Conservation (phyloP, 2,797 vertebrate genomes). For the Bovichtus variegatus region DNA sequence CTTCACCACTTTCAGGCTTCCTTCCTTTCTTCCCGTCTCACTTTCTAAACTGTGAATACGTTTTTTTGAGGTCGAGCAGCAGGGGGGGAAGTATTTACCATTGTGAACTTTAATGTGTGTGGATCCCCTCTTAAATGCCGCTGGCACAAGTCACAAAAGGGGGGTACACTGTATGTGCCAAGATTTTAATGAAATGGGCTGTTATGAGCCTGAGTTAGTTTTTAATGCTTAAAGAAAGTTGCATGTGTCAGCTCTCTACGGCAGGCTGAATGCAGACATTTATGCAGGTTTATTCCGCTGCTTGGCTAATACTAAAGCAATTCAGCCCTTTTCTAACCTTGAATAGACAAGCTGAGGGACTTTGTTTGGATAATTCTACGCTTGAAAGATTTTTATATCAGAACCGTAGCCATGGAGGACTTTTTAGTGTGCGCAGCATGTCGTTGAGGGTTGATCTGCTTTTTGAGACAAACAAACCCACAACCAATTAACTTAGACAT, state of each 20-base stretch:
- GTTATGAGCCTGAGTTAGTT: conserved; percentile 50
- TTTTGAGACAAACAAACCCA: conserved; percentile 32
- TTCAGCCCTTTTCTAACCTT: conserved; percentile 38
- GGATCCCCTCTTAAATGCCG: conserved; percentile 52
- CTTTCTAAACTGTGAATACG: not conserved
- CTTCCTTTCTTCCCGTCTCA: not conserved
- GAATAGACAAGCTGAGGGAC: conserved; percentile 26
- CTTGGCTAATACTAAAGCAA: conserved; percentile 24
- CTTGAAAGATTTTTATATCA: conserved; percentile 17
- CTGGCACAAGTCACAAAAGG: conserved; percentile 37
- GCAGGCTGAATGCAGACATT: conserved; percentile 37
- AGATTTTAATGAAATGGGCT: conserved; percentile 68
- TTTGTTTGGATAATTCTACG: conserved; percentile 16
- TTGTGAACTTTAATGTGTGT: conserved; percentile 56
- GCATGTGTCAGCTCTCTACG: conserved; percentile 56
- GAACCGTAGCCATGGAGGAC: not conserved
- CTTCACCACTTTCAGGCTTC: not conserved
- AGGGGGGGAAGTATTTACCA: conserved; percentile 53
- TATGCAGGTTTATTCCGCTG: conserved; percentile 40
- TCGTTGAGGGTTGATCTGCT: not conserved
- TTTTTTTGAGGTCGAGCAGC: conserved; percentile 56
- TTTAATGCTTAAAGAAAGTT: conserved; percentile 56
- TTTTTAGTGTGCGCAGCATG: conserved; percentile 4
- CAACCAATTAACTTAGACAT: conserved; percentile 21
- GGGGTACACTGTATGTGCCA: conserved; percentile 34